Base-by-base conservation (phyloP, 2,113 vertebrate species). In the Pampusana beccarii region DNA sequence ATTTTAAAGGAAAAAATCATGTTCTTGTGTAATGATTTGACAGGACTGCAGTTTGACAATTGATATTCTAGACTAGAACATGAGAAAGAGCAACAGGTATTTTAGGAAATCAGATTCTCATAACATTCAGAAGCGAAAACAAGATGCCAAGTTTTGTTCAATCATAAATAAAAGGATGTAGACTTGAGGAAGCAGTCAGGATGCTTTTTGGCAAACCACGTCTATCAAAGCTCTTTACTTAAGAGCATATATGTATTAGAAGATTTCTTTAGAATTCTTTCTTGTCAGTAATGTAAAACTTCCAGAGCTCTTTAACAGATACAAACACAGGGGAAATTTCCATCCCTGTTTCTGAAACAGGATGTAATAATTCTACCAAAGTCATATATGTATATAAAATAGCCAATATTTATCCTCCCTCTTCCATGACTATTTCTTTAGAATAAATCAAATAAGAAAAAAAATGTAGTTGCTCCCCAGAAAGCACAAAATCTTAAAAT, bases 201-300 rank as follows among this genome's bases (percentile, higher is more conserved):
- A 64, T 57, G 14, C 2, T 48, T 88, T 72, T 67, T 67, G 13
- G 13, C 54, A 65, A 42, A 33, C 16, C 28, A 26, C 61, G 6
- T 73, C 36, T 77, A 42, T 40, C 3, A 4, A 88, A 82, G 8
- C 8, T 75, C 16, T 72, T 51, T 79, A 42, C 17, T 78, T 6
- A 44, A 5, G 3, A 84, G 13, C 0, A 0, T 16, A 65, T 17
- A 80, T 10, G 2, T 38, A 46, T 85, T 58, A 64, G 13, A 74
- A 64, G 51, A 34, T 53, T 90, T 51, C n/a, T 46, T 84, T 31
- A 66, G 8, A 42, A 67, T 38, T 48, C 33, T 57, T 80, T 56
- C 33, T 79, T 80, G 29, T 38, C 65, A 69, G 33, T 58, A 38
- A 87, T 10, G 8, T 36, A 36, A 72, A 79, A 80, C 24, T 58